Percentiles rank a stretch among this genome's conserved stretches.
Conservation (phyloP, 2,797 vertebrate species). For the Lutjanus argentimaculatus region DNA sequence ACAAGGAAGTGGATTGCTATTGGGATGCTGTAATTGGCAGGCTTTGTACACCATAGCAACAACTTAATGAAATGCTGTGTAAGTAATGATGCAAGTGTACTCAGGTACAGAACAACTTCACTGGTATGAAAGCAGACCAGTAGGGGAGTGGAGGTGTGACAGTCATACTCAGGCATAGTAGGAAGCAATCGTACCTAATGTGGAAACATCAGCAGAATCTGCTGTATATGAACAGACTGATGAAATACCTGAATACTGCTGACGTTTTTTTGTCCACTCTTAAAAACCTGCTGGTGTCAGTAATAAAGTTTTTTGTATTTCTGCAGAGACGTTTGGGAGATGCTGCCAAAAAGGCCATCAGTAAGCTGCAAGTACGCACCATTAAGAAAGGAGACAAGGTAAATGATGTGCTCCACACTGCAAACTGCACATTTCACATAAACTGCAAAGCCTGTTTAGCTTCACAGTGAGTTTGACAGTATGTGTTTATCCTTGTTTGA, state of each 20-base stretch:
- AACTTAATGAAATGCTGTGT: too few relatives aligned
- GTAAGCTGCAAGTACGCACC: slow-evolving; percentile 96
- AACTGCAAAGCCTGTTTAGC: not conserved
- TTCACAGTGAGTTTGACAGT: not conserved
- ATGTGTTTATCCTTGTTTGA: not conserved
- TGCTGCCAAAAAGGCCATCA: slow-evolving; percentile 98
- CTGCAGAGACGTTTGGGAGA: slow-evolving; percentile 96
- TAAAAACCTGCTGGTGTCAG: not conserved
- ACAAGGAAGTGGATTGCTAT: too few relatives aligned
- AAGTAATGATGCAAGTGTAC: too few relatives aligned
- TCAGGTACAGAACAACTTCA: too few relatives aligned
- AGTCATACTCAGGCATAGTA: too few relatives aligned
- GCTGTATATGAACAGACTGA: not conserved
- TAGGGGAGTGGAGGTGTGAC: too few relatives aligned
- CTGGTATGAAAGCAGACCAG: too few relatives aligned
- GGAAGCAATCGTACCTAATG: too few relatives aligned
- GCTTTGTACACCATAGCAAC: too few relatives aligned
- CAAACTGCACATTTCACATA: slow-evolving; percentile 3
- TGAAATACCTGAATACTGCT: not conserved
- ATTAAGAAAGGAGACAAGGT: slow-evolving; percentile 99
- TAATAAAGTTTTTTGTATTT: slow-evolving; percentile 15
- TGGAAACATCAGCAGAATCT: not conserved
- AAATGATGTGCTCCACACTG: slow-evolving; percentile 35
- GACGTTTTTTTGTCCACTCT: not conserved
- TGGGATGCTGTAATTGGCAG: too few relatives aligned